Base-by-base conservation (phyloP, 2,797 vertebrate genomes). In the Chiloscyllium punctatum region DNA sequence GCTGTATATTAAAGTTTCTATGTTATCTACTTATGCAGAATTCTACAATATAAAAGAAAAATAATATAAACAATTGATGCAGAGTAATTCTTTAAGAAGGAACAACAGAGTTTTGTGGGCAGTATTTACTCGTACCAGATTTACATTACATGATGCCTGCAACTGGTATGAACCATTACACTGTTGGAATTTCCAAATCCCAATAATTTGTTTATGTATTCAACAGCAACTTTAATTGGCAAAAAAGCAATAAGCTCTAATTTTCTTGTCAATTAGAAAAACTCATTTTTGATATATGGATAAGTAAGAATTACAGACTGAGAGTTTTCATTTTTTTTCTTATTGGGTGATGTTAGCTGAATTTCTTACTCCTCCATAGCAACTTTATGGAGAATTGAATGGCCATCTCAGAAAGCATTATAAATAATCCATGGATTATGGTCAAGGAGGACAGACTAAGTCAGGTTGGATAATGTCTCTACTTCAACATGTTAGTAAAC, bases 41-140 rank as follows among this genome's bases (percentile, higher is more conserved):
- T 74, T 77, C 71, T 77, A 95, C 16, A 95, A 95, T 95, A 95
- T 94, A 94, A 94, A 94, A 94, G 69, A 94, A 94, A 74, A 62
- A n/a, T 30, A 92, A n/a, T 33, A 92, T 69, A 92, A 92, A 69
- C 23, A 92, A 92, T n/a, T 92, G 62, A 42, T 92, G 90, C 62
- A 92, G 66, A 92, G 23, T 92, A 92, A 90, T 90, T 62, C 66
- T 92, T 90, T 92, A 92, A 92, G 90, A 69, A 92, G 90, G 90
- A 92, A 92, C 90, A 92, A 92, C 90, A 92, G n/a, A 42, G 21
- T 42, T 48, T 92, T 48, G 68, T 68, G 11, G 66, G n/a, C n/a
- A 42, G n/a, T 69, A 42, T 92, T 68, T 69, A 37, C 21, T 69
- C n/a, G 68, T 92, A 92, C 62, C 66, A 92, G 94, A 95, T 53